Evolutionary conservation across 2,888 invertebrate species (phyloP), one percentile per base, ranked within the genome.

Genomic region (Sarcophaga rosellei): DNA sequence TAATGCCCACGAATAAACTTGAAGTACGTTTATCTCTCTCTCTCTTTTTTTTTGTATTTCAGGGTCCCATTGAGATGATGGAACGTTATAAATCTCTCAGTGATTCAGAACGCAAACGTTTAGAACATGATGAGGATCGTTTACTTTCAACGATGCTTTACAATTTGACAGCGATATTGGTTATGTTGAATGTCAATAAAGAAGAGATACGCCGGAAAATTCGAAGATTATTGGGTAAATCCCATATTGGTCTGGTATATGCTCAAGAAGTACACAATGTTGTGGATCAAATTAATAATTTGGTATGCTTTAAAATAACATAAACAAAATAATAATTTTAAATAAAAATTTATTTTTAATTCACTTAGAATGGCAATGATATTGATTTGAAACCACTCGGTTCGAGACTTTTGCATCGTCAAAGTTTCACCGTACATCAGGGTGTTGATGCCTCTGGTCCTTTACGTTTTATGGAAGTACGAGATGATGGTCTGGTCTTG

Each of bases 1-100:
- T 35, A 35, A 25, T 25, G 23, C 23, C 3, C 4, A 25, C 3
- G 4, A 25, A 4, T 25, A 25, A 25, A 25, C 4, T 25, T 25
- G 25, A 25, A 35, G 10, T 35, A 8, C 35, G 8, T 35, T 10
- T 35, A 2, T 10, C 35, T 10, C 35, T 35, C 35, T 35, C 35
- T 57, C 1, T 53, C 61, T 68, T 73, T 45, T 25, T 0, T 45
- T 72, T 6, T 68, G 6, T 45, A 17, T 1, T 72, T 8, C 44
- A 95, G 94, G 99, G 99, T 23, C 98, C 99, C 57, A 96, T 97
- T 79, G 99, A 99, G 94, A 99, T 99, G 99, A 99, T 99, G 98
- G 99, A 99, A 91, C 95, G 99, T 89, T 99, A 99, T 94, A 98
- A 97, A 91, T 96, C 97, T 78, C 94, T 99, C 81, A 98, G 98